Base-by-base conservation (phyloP, 2,888 invertebrate species). In the Erynnis tages region DNA sequence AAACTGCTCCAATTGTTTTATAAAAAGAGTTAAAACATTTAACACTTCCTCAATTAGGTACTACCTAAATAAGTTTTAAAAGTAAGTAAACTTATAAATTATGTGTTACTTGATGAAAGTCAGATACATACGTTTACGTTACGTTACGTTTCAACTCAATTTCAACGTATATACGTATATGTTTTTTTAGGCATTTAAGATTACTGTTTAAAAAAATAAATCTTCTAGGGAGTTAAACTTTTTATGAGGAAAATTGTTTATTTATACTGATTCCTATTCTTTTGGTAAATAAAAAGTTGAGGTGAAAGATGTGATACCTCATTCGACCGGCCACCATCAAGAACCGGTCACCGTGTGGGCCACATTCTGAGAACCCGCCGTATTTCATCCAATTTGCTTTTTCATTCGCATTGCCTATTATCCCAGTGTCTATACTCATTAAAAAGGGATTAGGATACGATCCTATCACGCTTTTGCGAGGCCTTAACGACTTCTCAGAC, bases 321-420 rank as follows among this genome's bases (percentile, higher is more conserved):
- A 30, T 48, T 40, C 30, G 59, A 58, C 57, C 50, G 61, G 58
- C 62, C 60, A 54, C 54, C 43, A 43, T 30, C 46, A 21, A 59
- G 54, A 66, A 67, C 67, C 66, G 65, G 67, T 66, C 63, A 58
- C 50, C 53, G 47, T 43, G 60, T 56, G 53, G 56, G 54, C 57
- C 48, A 53, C 35, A 56, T 63, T 66, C 59, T 40, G 50, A 60
- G 60, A 65, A 63, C 52, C 43, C 37, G 47, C 38, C 52, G 47
- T 53, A 38, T 37, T 56, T 56, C 59, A 55, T 65, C 59, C 69
- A 76, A 79, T 79, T 79, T 68, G 61, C 57, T 79, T 78, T 79
- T 78, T 74, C 63, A 52, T 53, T 38, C 23, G 27, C 27, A 11
- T 10, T 21, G 19, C 13, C 37, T 47, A 37, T 38, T 29, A 19